Conservation (phyloP, 2,888 invertebrate species). For the Aphrophora alni region DNA sequence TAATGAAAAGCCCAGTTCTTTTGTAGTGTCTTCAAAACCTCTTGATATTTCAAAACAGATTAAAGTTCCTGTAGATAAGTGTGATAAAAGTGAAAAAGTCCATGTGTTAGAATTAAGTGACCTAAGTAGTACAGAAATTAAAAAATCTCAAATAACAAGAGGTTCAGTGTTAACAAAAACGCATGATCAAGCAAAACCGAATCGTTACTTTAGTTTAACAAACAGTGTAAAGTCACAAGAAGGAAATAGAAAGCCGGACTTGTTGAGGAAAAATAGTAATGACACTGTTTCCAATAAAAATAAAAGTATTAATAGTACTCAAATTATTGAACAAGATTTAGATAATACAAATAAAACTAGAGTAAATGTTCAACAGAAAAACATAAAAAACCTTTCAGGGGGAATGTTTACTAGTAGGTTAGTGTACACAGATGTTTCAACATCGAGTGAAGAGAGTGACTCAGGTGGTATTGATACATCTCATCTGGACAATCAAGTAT, state of each 20-base stretch:
- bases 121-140: constrained; percentile 35
- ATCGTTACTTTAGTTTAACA: constrained; percentile 36
- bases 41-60: not conserved
- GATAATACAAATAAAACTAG: constrained; percentile 13
- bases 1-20: constrained; percentile 10
- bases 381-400: constrained; percentile 39
- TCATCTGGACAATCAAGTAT: not conserved
- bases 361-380: constrained; percentile 44
- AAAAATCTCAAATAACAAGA: constrained; percentile 48
- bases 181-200: constrained; percentile 50
- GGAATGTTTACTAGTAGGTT: constrained; percentile 38
- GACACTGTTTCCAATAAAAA: constrained; percentile 30
- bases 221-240: constrained; percentile 24
- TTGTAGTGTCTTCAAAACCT: not conserved
- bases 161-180: constrained; percentile 50
- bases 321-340: not conserved
- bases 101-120: constrained; percentile 16
- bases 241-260: not conserved
- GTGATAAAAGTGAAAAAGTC: constrained; percentile 27
- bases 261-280: constrained; percentile 9
- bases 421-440: constrained; percentile 23
- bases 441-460: not conserved
- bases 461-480: constrained; percentile 12
- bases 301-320: not conserved
- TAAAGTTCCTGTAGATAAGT: constrained; percentile 4